Percentiles rank a stretch among this genome's conserved stretches.
These are phyloP conservation scores for Lepus timidus DNA, from an alignment of 2,113 vertebrate genomes.

Conservation along the genomic window DNA sequence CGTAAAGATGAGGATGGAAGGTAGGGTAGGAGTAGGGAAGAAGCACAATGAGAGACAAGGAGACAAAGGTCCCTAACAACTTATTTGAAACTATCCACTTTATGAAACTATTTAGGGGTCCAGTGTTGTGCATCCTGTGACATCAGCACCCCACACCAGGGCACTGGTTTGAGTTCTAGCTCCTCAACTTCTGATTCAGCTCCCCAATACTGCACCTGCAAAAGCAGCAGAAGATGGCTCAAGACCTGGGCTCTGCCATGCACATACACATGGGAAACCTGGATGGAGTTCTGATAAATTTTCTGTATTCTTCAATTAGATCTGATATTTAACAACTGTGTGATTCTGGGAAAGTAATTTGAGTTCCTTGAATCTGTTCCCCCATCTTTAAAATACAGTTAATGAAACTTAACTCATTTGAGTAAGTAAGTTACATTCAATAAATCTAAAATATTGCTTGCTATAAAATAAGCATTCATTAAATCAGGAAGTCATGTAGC, in stretches of 20 bases:
- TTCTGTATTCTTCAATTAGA: neutral
- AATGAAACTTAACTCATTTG: neutral
- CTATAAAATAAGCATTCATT: neutral
- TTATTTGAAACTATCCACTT: neutral
- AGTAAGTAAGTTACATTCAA: neutral
- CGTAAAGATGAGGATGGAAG: neutral
- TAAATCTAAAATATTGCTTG: neutral
- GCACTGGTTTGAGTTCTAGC: too few relatives aligned
- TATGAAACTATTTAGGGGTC: neutral
- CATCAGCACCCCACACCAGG: too few relatives aligned
- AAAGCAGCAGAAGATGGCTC: too few relatives aligned
- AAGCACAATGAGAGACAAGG: too few relatives aligned
- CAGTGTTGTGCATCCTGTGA: too few relatives aligned
- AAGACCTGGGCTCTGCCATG: too few relatives aligned
- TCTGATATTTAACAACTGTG: neutral
- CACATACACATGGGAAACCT: too few relatives aligned
- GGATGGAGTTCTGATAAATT: neutral
- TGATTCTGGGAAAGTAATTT: neutral
- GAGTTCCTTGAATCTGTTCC: neutral
- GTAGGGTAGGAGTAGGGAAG: fast-evolving
- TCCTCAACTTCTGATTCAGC: too few relatives aligned
- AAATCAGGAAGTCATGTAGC: neutral
- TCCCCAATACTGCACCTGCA: too few relatives aligned
- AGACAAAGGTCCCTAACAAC: neutral
- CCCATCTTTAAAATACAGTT: neutral